These are phyloP conservation scores for Temnothorax nylanderi DNA, from an alignment of 1,140 invertebrate genomes.

Conservation along the genomic window DNA sequence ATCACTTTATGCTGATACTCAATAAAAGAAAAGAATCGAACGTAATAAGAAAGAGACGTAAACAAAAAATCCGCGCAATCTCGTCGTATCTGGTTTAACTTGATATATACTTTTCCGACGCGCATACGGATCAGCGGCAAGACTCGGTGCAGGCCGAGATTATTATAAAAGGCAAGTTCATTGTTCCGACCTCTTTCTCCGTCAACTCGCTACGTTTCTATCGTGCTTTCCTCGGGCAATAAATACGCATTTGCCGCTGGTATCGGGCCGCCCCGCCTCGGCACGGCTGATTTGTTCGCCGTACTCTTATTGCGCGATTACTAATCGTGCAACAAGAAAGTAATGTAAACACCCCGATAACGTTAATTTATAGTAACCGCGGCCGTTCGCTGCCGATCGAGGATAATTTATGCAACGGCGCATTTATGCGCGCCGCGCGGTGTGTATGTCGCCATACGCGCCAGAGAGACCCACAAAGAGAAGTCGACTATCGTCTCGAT, in stretches of 20 bases:
- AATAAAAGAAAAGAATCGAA: background rate
- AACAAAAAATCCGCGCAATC: conserved; percentile 4
- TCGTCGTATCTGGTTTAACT: conserved; percentile 23
- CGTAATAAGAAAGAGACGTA: background rate
- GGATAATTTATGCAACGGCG: conserved; percentile 78
- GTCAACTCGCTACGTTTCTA: conserved; percentile 65
- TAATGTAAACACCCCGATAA: conserved; percentile 81
- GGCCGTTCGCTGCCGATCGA: conserved; percentile 69
- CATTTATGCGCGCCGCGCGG: conserved; percentile 67
- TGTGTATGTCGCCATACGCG: conserved; percentile 48
- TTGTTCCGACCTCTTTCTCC: conserved; percentile 79
- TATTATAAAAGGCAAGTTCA: conserved; percentile 75
- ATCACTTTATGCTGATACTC: background rate
- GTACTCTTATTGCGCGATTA: conserved; percentile 79
- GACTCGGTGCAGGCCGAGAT: background rate
- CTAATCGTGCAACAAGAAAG: conserved; percentile 81
- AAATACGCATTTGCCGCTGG: conserved; percentile 73
- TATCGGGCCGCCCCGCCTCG: conserved; percentile 64
- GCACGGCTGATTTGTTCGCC: conserved; percentile 73
- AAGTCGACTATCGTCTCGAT: conserved; percentile 58
- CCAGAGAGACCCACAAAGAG: conserved; percentile 49
- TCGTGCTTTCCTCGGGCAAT: conserved; percentile 67
- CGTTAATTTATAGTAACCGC: conserved; percentile 79
- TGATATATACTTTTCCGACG: conserved; percentile 14
- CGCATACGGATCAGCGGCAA: conserved; percentile 30